phyloP scores from a whole-genome alignment of 2,113 vertebrate species.

The Apaloderma vittatum region DNA sequence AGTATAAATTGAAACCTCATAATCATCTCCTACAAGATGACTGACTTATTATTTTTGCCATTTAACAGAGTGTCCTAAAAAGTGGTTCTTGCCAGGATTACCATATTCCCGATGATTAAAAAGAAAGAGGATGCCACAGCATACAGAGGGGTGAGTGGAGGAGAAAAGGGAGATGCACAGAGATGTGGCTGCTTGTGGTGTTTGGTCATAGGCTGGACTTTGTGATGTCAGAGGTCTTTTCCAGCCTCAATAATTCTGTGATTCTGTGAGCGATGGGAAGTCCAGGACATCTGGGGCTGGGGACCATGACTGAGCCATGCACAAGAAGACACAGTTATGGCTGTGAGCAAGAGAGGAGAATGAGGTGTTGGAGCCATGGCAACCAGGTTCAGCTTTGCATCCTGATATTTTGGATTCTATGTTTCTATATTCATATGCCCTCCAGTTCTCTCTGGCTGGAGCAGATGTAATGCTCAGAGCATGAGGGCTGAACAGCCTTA shows the following conservation, averaged over 20 bases:
- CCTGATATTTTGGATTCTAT: no score
- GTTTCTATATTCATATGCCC: not conserved
- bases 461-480: not conserved
- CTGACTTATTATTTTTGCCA: not conserved
- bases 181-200: accelerated
- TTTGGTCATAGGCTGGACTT: no score
- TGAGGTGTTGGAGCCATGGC: not conserved
- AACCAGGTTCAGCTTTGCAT: not conserved
- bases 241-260: no score
- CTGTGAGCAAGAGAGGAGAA: accelerated
- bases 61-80: not conserved
- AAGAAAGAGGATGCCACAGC: not conserved
- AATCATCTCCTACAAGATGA: not conserved
- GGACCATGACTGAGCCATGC: accelerated
- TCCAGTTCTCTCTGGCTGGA: not conserved
- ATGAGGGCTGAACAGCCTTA: not conserved
- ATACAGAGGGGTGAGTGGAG: not conserved
- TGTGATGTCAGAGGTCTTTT: no score
- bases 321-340: not conserved
- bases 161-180: not conserved
- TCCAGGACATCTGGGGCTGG: not conserved
- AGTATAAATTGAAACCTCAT: not conserved
- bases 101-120: not conserved
- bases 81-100: not conserved
- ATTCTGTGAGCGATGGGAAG: not conserved